Evolutionary conservation across 2,888 invertebrate genomes (phyloP), one percentile per base, ranked within the genome.

Genomic region (Rhabditoides inermis): DNA sequence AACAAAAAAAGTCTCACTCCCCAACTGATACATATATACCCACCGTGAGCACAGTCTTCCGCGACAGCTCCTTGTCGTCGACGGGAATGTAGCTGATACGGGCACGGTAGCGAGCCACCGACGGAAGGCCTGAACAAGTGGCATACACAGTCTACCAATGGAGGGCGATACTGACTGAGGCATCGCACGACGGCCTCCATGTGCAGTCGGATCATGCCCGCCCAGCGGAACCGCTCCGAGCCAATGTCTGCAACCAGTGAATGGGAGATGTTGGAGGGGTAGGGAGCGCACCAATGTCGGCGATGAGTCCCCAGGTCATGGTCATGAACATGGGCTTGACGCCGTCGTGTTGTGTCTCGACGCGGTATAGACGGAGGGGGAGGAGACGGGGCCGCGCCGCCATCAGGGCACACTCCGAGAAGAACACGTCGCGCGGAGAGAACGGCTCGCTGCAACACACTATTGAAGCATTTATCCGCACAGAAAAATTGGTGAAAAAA

Each of bases 151-250:
- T 45, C 22, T 15, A 40, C 3, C 3, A 4, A 26, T 7, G 3
- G 3, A n/a, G 28, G 2, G 30, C 20, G n/a, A 36, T 28, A 22
- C 52, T 54, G 45, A 65, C 64, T 58, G 3, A 60, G 45, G 28
- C 69, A 60, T 12, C 69, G 49, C 27, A 70, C 49, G 18, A 65
- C 47, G 2, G 70, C 68, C 40, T 70, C 70, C 22, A 70, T 55
- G 51, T 70, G 70, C 7, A 69, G 56, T 26, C 70, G 58, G 25
- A 60, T 56, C 59, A 70, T 53, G 2, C 70, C 70, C 1, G 60
- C 55, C 58, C 62, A 67, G 7, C 70, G 61, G 47, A 70, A 70
- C 3, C 70, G 53, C 46, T 70, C 70, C 32, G 63, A 63, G 18
- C 59, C 68, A 30, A 70, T 52, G 42, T 69, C 60, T 60, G 35